Percentiles rank a stretch among this genome's conserved stretches.
phyloP scores from a whole-genome alignment of 2,888 invertebrate species.

The Acronicta alni region DNA sequence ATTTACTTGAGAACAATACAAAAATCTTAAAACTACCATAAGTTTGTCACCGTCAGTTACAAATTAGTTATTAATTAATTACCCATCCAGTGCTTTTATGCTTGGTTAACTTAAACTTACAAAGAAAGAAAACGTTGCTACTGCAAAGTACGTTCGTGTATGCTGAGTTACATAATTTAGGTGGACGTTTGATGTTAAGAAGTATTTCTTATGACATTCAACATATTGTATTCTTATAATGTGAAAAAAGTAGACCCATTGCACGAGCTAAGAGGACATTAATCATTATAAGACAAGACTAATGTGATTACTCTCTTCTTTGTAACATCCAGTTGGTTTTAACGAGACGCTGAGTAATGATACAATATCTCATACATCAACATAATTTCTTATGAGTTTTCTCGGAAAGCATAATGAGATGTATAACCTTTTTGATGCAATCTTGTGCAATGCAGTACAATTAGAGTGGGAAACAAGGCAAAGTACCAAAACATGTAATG shows the following conservation, averaged over 20 bases:
- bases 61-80: no score
- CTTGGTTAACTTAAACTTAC: no score
- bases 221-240: no score
- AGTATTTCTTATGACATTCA: no score
- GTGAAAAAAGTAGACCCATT: neutral
- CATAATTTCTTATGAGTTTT: constrained; percentile 35
- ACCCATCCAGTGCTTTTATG: no score
- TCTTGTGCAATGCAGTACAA: neutral
- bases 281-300: constrained; percentile 33
- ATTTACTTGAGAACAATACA: no score
- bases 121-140: constrained; percentile 33
- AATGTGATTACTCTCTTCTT: constrained; percentile 37
- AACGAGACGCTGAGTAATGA: constrained; percentile 38
- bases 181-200: constrained; percentile 22
- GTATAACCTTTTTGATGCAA: neutral
- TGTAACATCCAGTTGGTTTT: constrained; percentile 19
- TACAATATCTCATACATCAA: constrained; percentile 44
- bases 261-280: constrained; percentile 6
- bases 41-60: no score
- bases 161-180: constrained; percentile 28
- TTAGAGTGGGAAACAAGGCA: neutral
- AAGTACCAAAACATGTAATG: neutral
- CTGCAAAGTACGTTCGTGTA: constrained; percentile 38
- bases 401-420: constrained; percentile 4
- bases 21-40: no score